phyloP scores from a whole-genome alignment of 1,140 invertebrate genomes.

The Drosophila jambulina region DNA sequence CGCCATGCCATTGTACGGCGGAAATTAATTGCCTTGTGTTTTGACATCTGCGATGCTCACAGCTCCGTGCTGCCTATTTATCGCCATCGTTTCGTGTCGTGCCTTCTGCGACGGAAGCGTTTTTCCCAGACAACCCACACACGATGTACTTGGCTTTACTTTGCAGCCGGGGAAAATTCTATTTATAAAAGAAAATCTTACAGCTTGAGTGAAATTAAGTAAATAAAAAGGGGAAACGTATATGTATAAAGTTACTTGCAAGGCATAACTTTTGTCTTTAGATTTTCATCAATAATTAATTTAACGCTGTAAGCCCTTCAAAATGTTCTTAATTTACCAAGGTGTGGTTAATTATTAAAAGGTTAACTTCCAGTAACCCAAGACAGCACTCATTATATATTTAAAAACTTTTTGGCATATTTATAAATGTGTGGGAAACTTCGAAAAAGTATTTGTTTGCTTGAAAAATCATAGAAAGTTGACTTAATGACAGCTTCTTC shows the following conservation, averaged over 20 bases:
- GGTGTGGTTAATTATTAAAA: constrained; percentile 11
- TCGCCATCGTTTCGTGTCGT: constrained; percentile 46
- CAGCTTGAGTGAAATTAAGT: neutral
- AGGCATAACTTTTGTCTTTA: constrained; percentile 2
- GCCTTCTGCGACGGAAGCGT: constrained; percentile 69
- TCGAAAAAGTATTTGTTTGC: neutral
- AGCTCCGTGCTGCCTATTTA: constrained; percentile 21
- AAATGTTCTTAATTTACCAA: neutral
- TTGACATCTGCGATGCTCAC: constrained; percentile 57
- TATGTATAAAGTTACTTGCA: neutral
- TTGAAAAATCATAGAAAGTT: neutral
- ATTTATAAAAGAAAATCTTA: neutral
- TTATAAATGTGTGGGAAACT: neutral
- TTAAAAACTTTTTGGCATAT: neutral
- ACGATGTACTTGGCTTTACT: constrained; percentile 1
- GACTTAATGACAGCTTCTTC: no score
- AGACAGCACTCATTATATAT: constrained; percentile 7
- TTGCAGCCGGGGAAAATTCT: neutral
- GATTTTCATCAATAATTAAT: constrained; percentile 1
- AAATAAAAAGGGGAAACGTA: neutral
- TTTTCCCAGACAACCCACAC: constrained; percentile 44
- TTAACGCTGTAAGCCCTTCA: neutral
- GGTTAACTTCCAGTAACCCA: neutral
- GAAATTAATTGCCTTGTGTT: constrained; percentile 77
- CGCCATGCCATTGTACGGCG: constrained; percentile 60